phyloP scores from a whole-genome alignment of 2,888 invertebrate species.

The Sphaerophoria taeniata region DNA sequence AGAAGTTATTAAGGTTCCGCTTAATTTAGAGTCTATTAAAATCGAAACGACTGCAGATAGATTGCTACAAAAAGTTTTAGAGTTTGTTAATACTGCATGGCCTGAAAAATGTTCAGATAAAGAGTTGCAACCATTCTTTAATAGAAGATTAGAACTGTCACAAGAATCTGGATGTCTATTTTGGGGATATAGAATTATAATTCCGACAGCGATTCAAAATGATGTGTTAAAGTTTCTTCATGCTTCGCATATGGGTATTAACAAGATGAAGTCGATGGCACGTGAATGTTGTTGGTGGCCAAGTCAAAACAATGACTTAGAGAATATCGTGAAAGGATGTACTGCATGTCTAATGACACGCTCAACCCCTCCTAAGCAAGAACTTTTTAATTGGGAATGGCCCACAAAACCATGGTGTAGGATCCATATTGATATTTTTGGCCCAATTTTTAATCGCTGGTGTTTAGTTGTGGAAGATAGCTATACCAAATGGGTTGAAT shows the following conservation, averaged over 20 bases:
- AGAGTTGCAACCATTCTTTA: no score
- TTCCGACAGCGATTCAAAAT: background rate
- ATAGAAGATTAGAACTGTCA: no score
- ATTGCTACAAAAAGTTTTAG: no score
- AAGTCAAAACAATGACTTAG: constrained; percentile 72
- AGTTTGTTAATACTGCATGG: no score
- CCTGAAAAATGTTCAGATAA: no score
- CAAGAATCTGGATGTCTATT: background rate
- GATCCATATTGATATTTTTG: constrained; percentile 61
- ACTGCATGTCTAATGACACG: constrained; percentile 51
- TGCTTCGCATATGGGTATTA: constrained; percentile 65
- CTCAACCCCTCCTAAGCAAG: constrained; percentile 35
- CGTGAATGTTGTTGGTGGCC: constrained; percentile 76
- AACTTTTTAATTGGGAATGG: constrained; percentile 50
- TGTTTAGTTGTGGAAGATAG: constrained; percentile 72
- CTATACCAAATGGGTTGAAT: constrained; percentile 75
- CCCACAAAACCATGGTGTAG: constrained; percentile 43
- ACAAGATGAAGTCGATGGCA: constrained; percentile 70
- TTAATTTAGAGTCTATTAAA: no score
- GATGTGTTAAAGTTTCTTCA: constrained; percentile 33
- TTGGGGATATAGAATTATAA: background rate
- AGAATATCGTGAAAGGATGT: constrained; percentile 69
- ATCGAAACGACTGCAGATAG: no score
- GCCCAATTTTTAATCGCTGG: constrained; percentile 56
- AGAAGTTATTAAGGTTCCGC: no score